These are phyloP conservation scores for Eupeodes latifasciatus DNA, from an alignment of 2,888 invertebrate genomes.

Conservation along the genomic window DNA sequence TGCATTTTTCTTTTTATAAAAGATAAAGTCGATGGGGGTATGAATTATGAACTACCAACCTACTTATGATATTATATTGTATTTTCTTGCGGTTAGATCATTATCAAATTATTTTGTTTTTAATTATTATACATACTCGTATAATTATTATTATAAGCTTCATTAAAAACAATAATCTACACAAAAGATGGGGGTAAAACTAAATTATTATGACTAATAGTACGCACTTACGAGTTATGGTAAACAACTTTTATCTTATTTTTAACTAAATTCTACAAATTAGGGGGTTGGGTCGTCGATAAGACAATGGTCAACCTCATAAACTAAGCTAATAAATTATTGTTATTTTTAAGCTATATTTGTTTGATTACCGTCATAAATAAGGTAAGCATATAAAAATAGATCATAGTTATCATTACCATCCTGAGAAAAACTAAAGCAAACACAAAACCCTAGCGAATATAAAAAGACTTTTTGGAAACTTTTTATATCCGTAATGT, in stretches of 20 bases:
- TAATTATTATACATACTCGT: neutral
- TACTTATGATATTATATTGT: neutral
- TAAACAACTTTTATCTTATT: slow-evolving; percentile 4
- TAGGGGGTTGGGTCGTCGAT: neutral
- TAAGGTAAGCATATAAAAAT: no score
- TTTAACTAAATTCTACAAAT: neutral
- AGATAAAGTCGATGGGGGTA: neutral
- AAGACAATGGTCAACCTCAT: neutral
- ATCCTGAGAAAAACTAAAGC: no score
- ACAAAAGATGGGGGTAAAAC: neutral
- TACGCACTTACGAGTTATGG: neutral
- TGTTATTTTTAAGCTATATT: neutral
- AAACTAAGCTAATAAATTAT: neutral
- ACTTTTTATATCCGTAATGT: no score
- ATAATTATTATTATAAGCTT: neutral
- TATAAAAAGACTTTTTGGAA: no score
- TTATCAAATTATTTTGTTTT: neutral
- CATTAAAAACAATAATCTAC: neutral
- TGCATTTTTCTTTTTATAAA: neutral
- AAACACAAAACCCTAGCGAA: no score
- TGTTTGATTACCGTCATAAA: no score
- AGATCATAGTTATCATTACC: no score
- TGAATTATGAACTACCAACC: neutral
- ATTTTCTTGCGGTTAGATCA: neutral
- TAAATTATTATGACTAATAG: neutral